Conservation (phyloP, 2,113 vertebrate genomes). For the Gobius niger region DNA sequence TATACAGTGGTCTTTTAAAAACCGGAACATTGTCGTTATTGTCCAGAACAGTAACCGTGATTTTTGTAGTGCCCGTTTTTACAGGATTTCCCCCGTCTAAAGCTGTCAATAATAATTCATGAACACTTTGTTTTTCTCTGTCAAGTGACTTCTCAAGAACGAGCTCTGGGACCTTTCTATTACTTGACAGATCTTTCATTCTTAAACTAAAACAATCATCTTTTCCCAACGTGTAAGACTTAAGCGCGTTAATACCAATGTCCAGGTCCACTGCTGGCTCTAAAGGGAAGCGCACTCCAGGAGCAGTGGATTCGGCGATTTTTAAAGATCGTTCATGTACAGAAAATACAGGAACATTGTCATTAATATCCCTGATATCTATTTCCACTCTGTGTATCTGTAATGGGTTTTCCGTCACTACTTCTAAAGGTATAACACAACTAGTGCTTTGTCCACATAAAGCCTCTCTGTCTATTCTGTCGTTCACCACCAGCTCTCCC, state of each 20-base stretch:
- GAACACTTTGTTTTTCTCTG: slow-evolving; percentile 64
- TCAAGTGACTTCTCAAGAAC: slow-evolving; percentile 67
- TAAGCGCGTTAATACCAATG: slow-evolving; percentile 50
- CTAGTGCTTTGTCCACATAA: slow-evolving; percentile 77
- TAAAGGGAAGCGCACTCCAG: slow-evolving; percentile 48
- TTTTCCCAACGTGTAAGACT: slow-evolving; percentile 41
- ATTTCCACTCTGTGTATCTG: slow-evolving; percentile 80
- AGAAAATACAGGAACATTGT: slow-evolving; percentile 80
- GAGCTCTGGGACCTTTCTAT: slow-evolving; percentile 58
- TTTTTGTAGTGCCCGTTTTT: slow-evolving; percentile 53
- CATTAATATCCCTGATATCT: slow-evolving; percentile 83
- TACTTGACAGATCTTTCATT: slow-evolving; percentile 54
- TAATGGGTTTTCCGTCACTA: slow-evolving; percentile 80
- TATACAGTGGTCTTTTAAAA: slow-evolving; percentile 78
- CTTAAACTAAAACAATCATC: slow-evolving; percentile 58
- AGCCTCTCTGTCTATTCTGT: slow-evolving; percentile 82
- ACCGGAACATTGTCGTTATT: slow-evolving; percentile 86
- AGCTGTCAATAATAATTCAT: slow-evolving; percentile 73
- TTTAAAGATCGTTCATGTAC: slow-evolving; percentile 24
- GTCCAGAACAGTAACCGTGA: slow-evolving; percentile 69
- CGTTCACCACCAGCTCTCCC: slow-evolving; percentile 77
- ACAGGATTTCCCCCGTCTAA: slow-evolving; percentile 66
- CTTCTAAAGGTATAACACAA: slow-evolving; percentile 79
- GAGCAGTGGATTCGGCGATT: slow-evolving; percentile 50
- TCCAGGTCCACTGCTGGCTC: slow-evolving; percentile 50